Base-by-base conservation (phyloP, 2,113 vertebrate genomes). In the Otolemur garnettii region DNA sequence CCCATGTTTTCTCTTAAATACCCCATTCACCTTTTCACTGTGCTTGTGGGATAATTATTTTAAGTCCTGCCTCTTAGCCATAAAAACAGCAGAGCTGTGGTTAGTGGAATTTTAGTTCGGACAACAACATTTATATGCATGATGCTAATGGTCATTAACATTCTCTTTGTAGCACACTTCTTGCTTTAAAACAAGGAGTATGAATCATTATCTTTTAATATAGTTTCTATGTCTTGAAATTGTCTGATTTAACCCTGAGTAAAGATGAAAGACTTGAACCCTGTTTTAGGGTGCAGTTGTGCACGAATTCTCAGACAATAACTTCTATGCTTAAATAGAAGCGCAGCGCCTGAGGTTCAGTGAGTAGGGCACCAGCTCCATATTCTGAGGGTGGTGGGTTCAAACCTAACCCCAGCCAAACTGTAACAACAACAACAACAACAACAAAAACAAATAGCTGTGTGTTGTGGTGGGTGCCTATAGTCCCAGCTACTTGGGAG, bases 71-170 rank as follows among this genome's bases (percentile, higher is more conserved):
- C 8, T 55, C 8, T 72, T 89, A 86, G 50, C 82, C 38, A 86
- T 7, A 79, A 82, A 66, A 78, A 62, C 53, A 92, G 15, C n/a
- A 97, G 96, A 97, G 35, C 72, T 95, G 26, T 26, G 15, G 71
- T 90, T 66, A 85, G 3, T 92, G 66, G 96, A 95, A 60, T 94
- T 97, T 94, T 96, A 94, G 94, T 91, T 75, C 74, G 94, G 75
- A 85, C 1, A 92, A 97, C 97, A 96, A 80, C 28, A 96, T 86
- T 87, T 97, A 94, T 96, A 88, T 85, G 26, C 86, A 95, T 83
- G 89, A 77, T 68, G 90, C 93, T 90, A 96, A 96, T 96, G 69
- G 42, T 42, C 60, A 95, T 97, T 96, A 85, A 62, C 87, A 7
- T 62, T 74, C 35, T 96, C 10, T 94, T 55, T 90, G 18, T 82